A percentile compares a stretch with the other conserved stretches of the same genome.
phyloP scores from a whole-genome alignment of 2,113 vertebrate species.

The Craseonycteris thonglongyai region DNA sequence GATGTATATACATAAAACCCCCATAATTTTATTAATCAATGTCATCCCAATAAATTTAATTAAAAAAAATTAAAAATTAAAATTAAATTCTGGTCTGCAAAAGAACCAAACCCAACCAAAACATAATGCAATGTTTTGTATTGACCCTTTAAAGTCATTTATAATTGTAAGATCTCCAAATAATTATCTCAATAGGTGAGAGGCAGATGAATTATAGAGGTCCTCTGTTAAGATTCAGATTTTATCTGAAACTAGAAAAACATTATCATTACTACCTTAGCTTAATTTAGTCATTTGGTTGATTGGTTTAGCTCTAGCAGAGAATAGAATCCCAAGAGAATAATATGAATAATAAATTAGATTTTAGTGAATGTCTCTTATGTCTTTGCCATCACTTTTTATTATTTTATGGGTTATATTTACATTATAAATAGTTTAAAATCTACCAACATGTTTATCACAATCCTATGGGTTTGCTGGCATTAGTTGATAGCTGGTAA shows the following conservation, averaged over 20 bases:
- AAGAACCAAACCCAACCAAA: too few relatives aligned
- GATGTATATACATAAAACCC: too few relatives aligned
- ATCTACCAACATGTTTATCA: not conserved
- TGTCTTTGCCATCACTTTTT: not conserved
- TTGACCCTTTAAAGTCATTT: slow-evolving; percentile 19
- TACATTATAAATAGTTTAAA: slow-evolving; percentile 23
- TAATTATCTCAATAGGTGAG: not conserved
- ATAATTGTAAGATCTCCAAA: not conserved
- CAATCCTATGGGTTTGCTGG: not conserved
- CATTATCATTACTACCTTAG: slow-evolving; percentile 2
- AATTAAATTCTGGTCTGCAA: too few relatives aligned
- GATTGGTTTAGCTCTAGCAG: slow-evolving; percentile 26
- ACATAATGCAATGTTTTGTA: not conserved
- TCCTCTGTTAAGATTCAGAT: not conserved
- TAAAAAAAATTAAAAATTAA: too few relatives aligned
- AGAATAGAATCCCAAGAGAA: not conserved
- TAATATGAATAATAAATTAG: not conserved
- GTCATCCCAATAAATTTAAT: too few relatives aligned
- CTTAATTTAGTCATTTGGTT: slow-evolving; percentile 48
- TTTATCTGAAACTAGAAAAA: not conserved
- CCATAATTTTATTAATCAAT: too few relatives aligned
- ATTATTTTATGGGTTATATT: slow-evolving; percentile 23
- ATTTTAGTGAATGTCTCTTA: not conserved
- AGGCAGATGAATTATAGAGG: not conserved
- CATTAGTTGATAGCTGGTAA: not conserved